Conservation (phyloP, 2,888 invertebrate species). For the Stenchaetothrips biformis region DNA sequence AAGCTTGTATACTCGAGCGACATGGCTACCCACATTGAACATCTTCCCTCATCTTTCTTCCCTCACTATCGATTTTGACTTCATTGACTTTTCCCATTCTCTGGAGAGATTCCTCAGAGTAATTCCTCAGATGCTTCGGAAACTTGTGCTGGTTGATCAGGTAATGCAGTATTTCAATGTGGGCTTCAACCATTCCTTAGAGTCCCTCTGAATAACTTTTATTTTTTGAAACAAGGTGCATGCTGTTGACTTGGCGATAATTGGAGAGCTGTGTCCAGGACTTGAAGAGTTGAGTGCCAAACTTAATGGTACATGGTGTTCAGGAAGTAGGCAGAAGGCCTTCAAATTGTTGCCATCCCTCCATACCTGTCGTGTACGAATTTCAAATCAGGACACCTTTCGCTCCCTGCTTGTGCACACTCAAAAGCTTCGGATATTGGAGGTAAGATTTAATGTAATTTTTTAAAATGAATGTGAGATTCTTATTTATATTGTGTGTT, state of each 20-base stretch:
- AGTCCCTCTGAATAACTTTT: slow-evolving; percentile 38
- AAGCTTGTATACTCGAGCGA: slow-evolving; percentile 37
- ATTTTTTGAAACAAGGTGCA: slow-evolving; percentile 34
- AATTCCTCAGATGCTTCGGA: slow-evolving; percentile 36
- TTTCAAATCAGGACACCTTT: not conserved
- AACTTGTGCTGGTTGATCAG: slow-evolving; percentile 40
- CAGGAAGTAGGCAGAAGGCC: not conserved
- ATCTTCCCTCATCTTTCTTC: slow-evolving; percentile 37
- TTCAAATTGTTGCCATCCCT: not conserved
- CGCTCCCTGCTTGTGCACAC: not conserved
- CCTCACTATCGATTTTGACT: slow-evolving; percentile 41
- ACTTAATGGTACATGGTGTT: slow-evolving; percentile 29
- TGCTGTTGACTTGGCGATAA: slow-evolving; percentile 37
- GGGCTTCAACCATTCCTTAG: slow-evolving; percentile 36
- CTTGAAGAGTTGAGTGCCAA: slow-evolving; percentile 39
- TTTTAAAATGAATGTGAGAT: not conserved
- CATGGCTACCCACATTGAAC: slow-evolving; percentile 35
- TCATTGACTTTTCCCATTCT: slow-evolving; percentile 36
- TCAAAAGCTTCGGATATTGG: not conserved
- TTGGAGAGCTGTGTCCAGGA: slow-evolving; percentile 38
- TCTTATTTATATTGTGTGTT: not conserved
- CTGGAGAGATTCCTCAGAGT: slow-evolving; percentile 37
- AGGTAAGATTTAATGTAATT: not conserved
- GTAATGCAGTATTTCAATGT: slow-evolving; percentile 31
- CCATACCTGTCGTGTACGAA: not conserved